Base-by-base conservation (phyloP, 2,113 vertebrate species). In the Excalfactoria chinensis region DNA sequence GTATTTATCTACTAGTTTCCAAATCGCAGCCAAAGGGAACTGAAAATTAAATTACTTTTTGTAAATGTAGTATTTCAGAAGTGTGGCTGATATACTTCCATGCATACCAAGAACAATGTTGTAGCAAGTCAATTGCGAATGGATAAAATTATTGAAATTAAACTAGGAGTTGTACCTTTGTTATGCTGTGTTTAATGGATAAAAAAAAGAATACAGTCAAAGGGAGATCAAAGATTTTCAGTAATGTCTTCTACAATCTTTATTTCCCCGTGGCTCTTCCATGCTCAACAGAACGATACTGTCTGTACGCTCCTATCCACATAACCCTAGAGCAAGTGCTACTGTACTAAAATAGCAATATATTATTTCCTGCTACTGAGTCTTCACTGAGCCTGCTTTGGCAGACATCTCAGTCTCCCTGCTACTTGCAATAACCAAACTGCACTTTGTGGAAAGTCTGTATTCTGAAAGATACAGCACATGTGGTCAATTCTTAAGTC, bases 91-190 rank as follows among this genome's bases (percentile, higher is more conserved):
- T 15, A 37, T 9, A 4, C 9, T 77, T 51, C 62, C 49, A 4
- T 0, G 5, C 17, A 0, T 26, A 63, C 30, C n/a, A 62, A 76
- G 12, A 87, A 63, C 17, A 56, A 0, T 7, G 12, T 56, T 26
- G 40, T 0, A 0, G 30, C 4, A 3, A 32, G 63, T 71, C 37
- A 13, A 43, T 64, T 92, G 75, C 66, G 81, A 64, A 84, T 66
- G 22, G 1, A 0, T 14, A 28, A 80, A 48, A 77, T 37, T 56
- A 56, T 0, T 76, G n/a, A 73, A 66, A 23, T 41, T 14, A 56
- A 59, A 77, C 9, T 62, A 14, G 1, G 71, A 58, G 8, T 34
- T 68, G 34, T 13, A n/a, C n/a, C n/a, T n/a, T n/a, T n/a, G n/a
- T n/a, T n/a, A n/a, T n/a, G n/a, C n/a, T n/a, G n/a, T n/a, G n/a